phyloP scores from a whole-genome alignment of 2,888 invertebrate genomes.

The Flexamia atlantica region DNA sequence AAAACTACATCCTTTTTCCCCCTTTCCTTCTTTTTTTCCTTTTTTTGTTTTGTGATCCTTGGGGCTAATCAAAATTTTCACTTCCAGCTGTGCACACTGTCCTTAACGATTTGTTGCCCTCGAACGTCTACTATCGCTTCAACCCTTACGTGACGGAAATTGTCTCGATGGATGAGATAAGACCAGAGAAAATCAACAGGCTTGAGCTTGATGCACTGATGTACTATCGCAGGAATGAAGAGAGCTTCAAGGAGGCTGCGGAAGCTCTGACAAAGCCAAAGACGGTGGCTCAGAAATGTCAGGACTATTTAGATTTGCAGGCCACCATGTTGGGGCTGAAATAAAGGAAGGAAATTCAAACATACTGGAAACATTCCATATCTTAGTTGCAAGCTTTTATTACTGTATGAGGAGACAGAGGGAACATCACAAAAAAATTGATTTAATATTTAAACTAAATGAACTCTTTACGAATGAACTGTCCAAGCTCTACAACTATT shows the following conservation, averaged over 20 bases:
- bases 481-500: no score
- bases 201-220: slow-evolving; percentile 86
- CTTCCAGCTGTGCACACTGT: slow-evolving; percentile 85
- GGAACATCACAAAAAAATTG: no score
- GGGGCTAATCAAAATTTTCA: background rate
- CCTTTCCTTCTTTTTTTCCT: no score
- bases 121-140: slow-evolving; percentile 87
- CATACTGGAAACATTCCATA: background rate
- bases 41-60: no score
- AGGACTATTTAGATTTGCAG: slow-evolving; percentile 75
- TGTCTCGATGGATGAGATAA: slow-evolving; percentile 88
- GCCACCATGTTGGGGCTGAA: slow-evolving; percentile 66
- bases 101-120: slow-evolving; percentile 85
- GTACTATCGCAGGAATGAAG: slow-evolving; percentile 89
- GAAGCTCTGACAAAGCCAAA: slow-evolving; percentile 75
- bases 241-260: slow-evolving; percentile 84
- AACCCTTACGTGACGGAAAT: slow-evolving; percentile 92
- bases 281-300: slow-evolving; percentile 73
- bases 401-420: no score
- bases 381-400: background rate
- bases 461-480: no score
- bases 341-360: slow-evolving; percentile 15
- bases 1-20: no score
- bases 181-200: slow-evolving; percentile 83
- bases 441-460: no score